A percentile compares a stretch with the other conserved stretches of the same genome.
Conservation (phyloP, 2,888 invertebrate species). For the Sinhomidia bicolor region DNA sequence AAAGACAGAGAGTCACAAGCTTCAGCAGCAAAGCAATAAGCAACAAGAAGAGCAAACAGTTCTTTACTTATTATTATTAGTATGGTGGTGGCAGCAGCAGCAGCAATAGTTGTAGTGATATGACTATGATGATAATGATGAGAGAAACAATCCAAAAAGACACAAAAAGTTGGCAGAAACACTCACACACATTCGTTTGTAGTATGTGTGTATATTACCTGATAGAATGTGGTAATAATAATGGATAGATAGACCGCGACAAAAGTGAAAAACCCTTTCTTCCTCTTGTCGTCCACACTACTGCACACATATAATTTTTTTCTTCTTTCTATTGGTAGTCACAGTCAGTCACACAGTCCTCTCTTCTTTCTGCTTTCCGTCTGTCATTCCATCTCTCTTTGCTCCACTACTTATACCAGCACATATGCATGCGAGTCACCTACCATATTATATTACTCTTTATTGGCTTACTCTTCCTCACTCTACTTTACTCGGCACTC, state of each 20-base stretch:
- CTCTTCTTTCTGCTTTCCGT: background rate
- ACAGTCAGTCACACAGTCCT: background rate
- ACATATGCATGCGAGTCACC: background rate
- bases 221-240: background rate
- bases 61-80: background rate
- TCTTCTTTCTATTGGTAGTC: constrained; percentile 1
- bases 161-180: background rate
- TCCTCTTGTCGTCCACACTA: too few relatives aligned
- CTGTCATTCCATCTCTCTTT: constrained; percentile 28
- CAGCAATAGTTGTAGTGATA: too few relatives aligned
- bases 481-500: background rate
- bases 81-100: background rate
- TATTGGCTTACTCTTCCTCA: constrained; percentile 15
- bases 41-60: background rate
- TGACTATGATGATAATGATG: too few relatives aligned
- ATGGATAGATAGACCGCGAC: background rate
- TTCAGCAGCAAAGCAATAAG: background rate
- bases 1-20: background rate
- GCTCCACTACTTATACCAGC: background rate
- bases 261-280: constrained; percentile 36
- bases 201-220: background rate
- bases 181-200: background rate
- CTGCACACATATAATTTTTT: background rate
- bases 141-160: background rate
- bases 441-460: background rate